phyloP scores from a whole-genome alignment of 1,140 invertebrate genomes.

The Eueides isabella region DNA sequence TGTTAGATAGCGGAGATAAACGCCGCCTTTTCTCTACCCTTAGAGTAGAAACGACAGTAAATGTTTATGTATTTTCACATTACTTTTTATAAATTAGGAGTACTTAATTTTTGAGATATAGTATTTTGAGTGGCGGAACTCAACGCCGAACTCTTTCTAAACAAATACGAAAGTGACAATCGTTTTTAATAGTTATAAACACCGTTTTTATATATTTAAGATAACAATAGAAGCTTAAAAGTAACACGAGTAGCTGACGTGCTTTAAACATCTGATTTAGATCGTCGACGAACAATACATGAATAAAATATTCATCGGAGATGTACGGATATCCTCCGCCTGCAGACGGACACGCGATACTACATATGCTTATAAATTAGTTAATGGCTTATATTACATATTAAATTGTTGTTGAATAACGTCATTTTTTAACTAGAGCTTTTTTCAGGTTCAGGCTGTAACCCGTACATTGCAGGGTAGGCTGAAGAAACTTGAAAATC shows the following conservation, averaged over 20 bases:
- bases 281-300: constrained; percentile 30
- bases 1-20: too few relatives aligned
- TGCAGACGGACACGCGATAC: constrained; percentile 12
- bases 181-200: neutral
- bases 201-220: neutral
- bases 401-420: constrained; percentile 15
- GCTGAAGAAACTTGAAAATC: too few relatives aligned
- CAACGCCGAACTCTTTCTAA: too few relatives aligned
- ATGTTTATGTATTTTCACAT: too few relatives aligned
- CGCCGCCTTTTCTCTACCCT: too few relatives aligned
- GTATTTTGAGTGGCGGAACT: too few relatives aligned
- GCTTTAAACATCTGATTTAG: neutral
- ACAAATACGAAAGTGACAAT: too few relatives aligned
- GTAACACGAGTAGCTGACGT: neutral
- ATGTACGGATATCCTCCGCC: constrained; percentile 43
- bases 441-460: too few relatives aligned
- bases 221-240: neutral
- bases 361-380: constrained; percentile 27
- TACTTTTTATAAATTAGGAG: too few relatives aligned
- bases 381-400: constrained; percentile 7
- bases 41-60: too few relatives aligned
- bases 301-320: constrained; percentile 39
- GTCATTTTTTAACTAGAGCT: neutral
- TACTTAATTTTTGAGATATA: too few relatives aligned
- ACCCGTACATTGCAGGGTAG: too few relatives aligned